A percentile compares a stretch with the other conserved stretches of the same genome.
phyloP scores from a whole-genome alignment of 1,140 invertebrate genomes.

The Anoplophora glabripennis region DNA sequence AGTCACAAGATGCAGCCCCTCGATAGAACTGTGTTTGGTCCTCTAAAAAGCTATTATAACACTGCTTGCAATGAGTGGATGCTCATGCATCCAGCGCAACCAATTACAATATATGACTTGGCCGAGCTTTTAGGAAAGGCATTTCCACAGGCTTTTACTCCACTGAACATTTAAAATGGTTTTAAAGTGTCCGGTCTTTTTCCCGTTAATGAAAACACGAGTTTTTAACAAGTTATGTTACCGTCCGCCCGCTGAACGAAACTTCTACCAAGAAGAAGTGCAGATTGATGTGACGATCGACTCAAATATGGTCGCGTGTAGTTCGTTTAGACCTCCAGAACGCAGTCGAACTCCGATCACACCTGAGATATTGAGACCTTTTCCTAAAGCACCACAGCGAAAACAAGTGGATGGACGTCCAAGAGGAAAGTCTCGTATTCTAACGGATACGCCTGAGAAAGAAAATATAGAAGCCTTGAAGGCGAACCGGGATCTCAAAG shows the following conservation, averaged over 20 bases:
- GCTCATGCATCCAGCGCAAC: slow-evolving; percentile 2
- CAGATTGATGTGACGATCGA: neutral
- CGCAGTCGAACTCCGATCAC: too few relatives aligned
- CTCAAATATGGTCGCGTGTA: neutral
- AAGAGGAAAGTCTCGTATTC: slow-evolving; percentile 19
- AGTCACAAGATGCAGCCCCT: slow-evolving; percentile 46
- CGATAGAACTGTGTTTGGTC: slow-evolving; percentile 37
- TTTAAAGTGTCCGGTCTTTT: slow-evolving; percentile 18
- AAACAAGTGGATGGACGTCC: neutral
- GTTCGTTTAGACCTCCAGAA: neutral
- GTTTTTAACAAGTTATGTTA: slow-evolving; percentile 14
- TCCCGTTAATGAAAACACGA: slow-evolving; percentile 17
- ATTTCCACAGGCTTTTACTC: slow-evolving; percentile 20
- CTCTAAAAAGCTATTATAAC: slow-evolving; percentile 45
- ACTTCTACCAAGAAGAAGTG: neutral
- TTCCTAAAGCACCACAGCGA: slow-evolving; percentile 10
- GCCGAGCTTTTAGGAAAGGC: slow-evolving; percentile 18
- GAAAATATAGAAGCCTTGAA: slow-evolving; percentile 8
- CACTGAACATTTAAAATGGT: slow-evolving; percentile 15
- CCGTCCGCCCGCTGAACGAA: slow-evolving; percentile 12
- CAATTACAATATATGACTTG: slow-evolving; percentile 16
- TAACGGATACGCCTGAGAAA: slow-evolving; percentile 19
- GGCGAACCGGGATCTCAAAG: too few relatives aligned
- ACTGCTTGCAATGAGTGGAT: slow-evolving; percentile 15
- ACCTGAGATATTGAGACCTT: slow-evolving; percentile 15